Evolutionary conservation across 2,113 vertebrate species (phyloP).

Genomic region (Baryphthengus martii): DNA sequence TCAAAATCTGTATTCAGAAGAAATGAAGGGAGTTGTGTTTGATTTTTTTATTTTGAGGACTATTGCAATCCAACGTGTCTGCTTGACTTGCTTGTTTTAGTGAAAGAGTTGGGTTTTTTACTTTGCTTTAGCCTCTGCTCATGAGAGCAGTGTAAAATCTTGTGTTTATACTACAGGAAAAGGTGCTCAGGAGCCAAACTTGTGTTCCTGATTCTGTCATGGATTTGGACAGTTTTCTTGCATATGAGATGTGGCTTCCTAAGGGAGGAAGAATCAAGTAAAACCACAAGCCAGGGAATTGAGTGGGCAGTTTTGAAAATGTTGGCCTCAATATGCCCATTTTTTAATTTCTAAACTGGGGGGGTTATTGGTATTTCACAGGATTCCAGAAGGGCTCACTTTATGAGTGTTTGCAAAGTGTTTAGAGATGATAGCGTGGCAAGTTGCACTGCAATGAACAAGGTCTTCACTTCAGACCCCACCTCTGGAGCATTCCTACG

Average conservation of each 20-base stretch:
- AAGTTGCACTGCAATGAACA: neutral
- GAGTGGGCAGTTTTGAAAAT: neutral
- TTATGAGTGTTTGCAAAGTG: neutral
- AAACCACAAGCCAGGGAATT: neutral
- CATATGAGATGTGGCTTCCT: neutral
- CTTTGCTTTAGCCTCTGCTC: neutral
- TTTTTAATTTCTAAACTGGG: neutral
- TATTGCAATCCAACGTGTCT: neutral
- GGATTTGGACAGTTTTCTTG: neutral
- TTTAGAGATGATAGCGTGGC: neutral
- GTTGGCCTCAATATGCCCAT: neutral
- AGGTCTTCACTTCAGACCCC: neutral
- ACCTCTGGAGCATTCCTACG: neutral
- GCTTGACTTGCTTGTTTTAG: neutral
- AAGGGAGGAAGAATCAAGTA: neutral
- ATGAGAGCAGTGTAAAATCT: neutral
- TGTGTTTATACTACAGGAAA: neutral
- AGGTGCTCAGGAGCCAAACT: neutral
- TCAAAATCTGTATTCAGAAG: neutral
- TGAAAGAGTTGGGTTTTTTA: neutral
- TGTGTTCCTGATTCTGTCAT: neutral
- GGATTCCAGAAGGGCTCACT: neutral
- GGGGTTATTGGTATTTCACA: neutral
- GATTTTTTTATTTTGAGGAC: neutral
- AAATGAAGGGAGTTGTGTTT: neutral